Conservation (phyloP, 2,113 vertebrate genomes). For the Istiophorus platypterus region DNA sequence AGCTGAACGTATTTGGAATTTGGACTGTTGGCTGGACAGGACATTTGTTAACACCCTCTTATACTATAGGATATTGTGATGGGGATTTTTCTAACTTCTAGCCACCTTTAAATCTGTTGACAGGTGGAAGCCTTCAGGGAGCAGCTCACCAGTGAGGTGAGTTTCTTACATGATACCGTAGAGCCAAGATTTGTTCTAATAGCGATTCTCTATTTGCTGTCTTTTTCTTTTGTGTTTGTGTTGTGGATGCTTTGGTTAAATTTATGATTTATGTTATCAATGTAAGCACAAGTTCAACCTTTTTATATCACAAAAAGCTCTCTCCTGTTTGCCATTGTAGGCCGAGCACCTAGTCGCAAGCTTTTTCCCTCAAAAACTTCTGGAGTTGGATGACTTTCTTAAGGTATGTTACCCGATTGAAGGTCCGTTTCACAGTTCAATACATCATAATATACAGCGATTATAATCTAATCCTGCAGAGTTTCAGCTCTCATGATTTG, state of each 20-base stretch:
- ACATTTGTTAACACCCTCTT: too few species aligned
- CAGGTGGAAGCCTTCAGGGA: slow-evolving; percentile 32
- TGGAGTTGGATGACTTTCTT: slow-evolving; percentile 29
- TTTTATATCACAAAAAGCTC: too few species aligned
- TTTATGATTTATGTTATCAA: too few species aligned
- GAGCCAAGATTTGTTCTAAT: too few species aligned
- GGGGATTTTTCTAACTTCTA: too few species aligned
- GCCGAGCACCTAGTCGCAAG: slow-evolving; percentile 26
- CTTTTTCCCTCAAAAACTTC: slow-evolving; percentile 28
- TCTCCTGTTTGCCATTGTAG: neutral
- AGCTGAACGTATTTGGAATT: too few species aligned
- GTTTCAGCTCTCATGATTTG: too few species aligned
- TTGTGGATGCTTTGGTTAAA: neutral
- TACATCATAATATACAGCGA: neutral
- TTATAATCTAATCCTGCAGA: neutral
- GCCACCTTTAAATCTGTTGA: neutral
- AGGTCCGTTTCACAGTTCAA: neutral
- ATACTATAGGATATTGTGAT: too few species aligned
- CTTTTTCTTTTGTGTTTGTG: neutral
- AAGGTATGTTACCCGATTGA: neutral
- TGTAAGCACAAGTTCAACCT: too few species aligned
- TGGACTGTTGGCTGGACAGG: too few species aligned
- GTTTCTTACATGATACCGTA: neutral
- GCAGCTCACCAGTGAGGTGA: slow-evolving; percentile 36
- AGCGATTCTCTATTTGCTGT: neutral